phyloP scores from a whole-genome alignment of 1,140 invertebrate species.

The Mercenaria mercenaria region DNA sequence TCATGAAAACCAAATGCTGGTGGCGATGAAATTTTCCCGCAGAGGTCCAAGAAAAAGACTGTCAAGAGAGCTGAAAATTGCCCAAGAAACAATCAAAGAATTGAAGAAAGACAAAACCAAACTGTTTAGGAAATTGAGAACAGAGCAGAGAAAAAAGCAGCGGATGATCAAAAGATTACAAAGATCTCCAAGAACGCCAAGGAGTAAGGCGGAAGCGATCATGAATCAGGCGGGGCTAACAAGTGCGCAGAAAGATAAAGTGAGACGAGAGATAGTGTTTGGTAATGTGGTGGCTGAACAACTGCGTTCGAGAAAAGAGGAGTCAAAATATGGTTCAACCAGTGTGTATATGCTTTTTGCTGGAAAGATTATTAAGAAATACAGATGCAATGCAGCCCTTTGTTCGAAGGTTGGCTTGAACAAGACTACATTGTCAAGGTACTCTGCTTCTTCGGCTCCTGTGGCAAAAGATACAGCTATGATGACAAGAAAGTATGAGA shows the following conservation, averaged over 20 bases:
- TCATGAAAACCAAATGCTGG: background rate
- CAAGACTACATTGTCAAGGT: background rate
- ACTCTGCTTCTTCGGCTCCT: background rate
- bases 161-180: background rate
- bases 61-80: too few species aligned
- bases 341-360: background rate
- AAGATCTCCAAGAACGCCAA: background rate
- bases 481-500: background rate
- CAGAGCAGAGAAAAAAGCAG: background rate
- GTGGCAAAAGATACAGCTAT: background rate
- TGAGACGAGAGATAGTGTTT: background rate
- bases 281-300: background rate
- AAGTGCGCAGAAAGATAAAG: background rate
- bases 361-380: background rate
- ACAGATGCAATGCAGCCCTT: background rate
- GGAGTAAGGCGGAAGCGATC: background rate
- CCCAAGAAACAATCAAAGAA: background rate
- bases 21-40: background rate
- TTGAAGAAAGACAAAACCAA: background rate
- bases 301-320: background rate
- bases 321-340: too few species aligned
- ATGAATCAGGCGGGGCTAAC: background rate
- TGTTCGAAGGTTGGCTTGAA: constrained; percentile 6
- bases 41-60: background rate
- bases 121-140: background rate